Conservation (phyloP, 2,888 invertebrate genomes). For the Tetanocera ferruginea region DNA sequence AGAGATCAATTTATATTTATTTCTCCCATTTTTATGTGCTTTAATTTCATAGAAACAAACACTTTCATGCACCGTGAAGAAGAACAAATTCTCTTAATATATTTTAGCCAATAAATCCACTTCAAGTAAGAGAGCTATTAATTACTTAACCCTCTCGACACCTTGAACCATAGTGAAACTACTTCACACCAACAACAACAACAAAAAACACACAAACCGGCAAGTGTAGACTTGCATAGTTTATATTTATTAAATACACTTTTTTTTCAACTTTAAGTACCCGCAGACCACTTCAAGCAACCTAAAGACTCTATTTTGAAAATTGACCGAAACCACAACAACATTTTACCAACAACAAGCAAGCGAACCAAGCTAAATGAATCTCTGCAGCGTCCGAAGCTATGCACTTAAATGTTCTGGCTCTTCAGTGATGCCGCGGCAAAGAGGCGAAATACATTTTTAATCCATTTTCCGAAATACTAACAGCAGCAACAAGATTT, state of each 20-base stretch:
- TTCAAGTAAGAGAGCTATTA: conserved; percentile 21
- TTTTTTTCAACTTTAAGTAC: conserved; percentile 7
- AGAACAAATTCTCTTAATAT: not conserved
- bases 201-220: not conserved
- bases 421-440: not conserved
- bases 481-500: not conserved
- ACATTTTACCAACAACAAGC: conserved; percentile 22
- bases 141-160: conserved; percentile 22
- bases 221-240: not conserved
- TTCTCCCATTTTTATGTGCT: no score
- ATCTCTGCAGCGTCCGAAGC: not conserved
- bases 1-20: no score
- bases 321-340: conserved; percentile 17
- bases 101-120: conserved; percentile 25
- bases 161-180: not conserved
- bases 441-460: conserved; percentile 11
- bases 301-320: conserved; percentile 24
- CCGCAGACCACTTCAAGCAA: conserved; percentile 4
- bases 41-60: no score
- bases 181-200: no score
- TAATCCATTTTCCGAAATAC: conserved; percentile 26
- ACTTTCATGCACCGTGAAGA: not conserved
- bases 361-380: not conserved
- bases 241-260: not conserved
- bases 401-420: not conserved